These are phyloP conservation scores for Ganaspis sp. DNA, from an alignment of 1,140 invertebrate genomes.

Conservation along the genomic window DNA sequence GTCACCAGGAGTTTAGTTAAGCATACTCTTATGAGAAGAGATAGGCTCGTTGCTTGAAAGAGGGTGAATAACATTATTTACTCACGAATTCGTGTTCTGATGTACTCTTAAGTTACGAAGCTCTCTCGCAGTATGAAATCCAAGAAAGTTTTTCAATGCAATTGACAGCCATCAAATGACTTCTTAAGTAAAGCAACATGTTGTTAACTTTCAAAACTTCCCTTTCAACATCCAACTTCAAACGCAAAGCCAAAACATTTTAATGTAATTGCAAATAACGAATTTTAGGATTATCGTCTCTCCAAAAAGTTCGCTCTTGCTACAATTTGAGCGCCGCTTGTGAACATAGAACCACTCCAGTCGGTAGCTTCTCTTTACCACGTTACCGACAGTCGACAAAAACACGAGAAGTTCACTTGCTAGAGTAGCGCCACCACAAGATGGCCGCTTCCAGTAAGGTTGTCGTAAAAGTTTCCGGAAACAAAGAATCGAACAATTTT, in stretches of 20 bases:
- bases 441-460: too few relatives aligned
- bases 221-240: background rate
- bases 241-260: background rate
- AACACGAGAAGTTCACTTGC: too few relatives aligned
- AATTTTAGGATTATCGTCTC: too few relatives aligned
- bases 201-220: conserved; percentile 50
- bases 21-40: conserved; percentile 55
- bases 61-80: conserved; percentile 72
- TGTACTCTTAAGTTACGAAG: conserved; percentile 35
- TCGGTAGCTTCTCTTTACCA: too few relatives aligned
- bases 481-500: too few relatives aligned
- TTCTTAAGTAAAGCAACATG: conserved; percentile 30
- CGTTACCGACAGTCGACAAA: too few relatives aligned
- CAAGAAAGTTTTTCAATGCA: conserved; percentile 32
- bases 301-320: too few relatives aligned
- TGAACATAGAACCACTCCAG: too few relatives aligned
- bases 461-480: too few relatives aligned
- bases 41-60: conserved; percentile 54
- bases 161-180: background rate
- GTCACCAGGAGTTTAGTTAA: conserved; percentile 69
- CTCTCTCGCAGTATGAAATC: background rate
- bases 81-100: conserved; percentile 44
- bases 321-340: too few relatives aligned
- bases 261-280: too few relatives aligned
- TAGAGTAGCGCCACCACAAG: too few relatives aligned